A percentile compares a stretch with the other conserved stretches of the same genome.
These are phyloP conservation scores for Eupelmus urozonus DNA, from an alignment of 2,888 invertebrate species.

Conservation along the genomic window DNA sequence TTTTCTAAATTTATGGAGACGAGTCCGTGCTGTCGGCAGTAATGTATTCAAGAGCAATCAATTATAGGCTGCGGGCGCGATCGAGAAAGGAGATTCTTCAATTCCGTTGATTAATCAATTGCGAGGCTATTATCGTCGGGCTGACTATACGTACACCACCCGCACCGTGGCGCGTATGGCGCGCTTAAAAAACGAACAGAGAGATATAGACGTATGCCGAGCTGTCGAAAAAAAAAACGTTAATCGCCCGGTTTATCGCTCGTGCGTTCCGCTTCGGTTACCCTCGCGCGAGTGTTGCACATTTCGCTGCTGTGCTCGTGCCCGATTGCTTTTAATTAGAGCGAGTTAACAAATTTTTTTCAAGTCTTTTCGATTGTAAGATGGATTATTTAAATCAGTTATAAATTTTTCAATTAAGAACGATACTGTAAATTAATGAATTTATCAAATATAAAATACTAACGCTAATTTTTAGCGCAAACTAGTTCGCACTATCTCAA, in stretches of 20 bases:
- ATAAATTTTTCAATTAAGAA: no score
- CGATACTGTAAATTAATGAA: no score
- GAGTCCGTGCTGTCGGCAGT: neutral
- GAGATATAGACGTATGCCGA: neutral
- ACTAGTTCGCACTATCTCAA: no score
- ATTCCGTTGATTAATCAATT: slow-evolving; percentile 75
- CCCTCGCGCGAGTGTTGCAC: neutral
- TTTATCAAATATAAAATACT: no score
- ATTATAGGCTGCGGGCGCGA: slow-evolving; percentile 16
- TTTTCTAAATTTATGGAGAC: slow-evolving; percentile 12
- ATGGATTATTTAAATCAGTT: no score
- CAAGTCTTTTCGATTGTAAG: no score
- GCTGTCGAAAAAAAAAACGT: slow-evolving; percentile 19
- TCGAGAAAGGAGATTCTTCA: slow-evolving; percentile 67
- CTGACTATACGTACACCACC: no score
- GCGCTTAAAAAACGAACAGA: neutral
- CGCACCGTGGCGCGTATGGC: slow-evolving; percentile 55
- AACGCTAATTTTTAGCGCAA: no score
- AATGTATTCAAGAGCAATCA: slow-evolving; percentile 40
- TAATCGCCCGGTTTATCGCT: slow-evolving; percentile 34
- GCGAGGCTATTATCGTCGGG: slow-evolving; percentile 69
- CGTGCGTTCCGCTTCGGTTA: slow-evolving; percentile 16
- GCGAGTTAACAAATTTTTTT: neutral
- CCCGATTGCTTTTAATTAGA: slow-evolving; percentile 17
- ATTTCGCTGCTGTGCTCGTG: neutral